Evolutionary conservation across 2,797 vertebrate species (phyloP).

Genomic region (Tinamus major): DNA sequence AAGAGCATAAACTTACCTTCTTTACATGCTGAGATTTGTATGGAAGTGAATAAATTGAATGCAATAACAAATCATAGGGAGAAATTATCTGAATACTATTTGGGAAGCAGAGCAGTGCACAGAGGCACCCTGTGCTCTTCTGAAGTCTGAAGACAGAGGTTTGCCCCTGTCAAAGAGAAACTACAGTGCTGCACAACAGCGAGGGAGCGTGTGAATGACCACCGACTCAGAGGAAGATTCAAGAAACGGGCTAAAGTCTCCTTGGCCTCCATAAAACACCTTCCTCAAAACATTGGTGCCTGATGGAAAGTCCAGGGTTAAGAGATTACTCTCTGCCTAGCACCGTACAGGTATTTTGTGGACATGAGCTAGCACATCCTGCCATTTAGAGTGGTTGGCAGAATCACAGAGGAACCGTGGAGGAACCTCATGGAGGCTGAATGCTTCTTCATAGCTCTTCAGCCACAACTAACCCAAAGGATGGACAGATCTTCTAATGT

Average conservation of each 20-base stretch:
- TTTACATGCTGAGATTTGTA: background rate
- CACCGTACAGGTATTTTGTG: background rate
- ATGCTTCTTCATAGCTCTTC: background rate
- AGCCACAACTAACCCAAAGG: background rate
- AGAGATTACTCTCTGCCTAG: background rate
- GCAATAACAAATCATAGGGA: background rate
- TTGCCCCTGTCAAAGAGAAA: background rate
- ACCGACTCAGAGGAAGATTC: background rate
- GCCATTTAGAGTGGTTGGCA: background rate
- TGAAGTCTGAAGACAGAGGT: background rate
- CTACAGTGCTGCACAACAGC: background rate
- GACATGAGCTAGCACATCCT: background rate
- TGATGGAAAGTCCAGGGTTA: background rate
- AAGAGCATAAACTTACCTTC: conserved; percentile 26
- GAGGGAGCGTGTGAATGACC: background rate
- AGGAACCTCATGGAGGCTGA: background rate
- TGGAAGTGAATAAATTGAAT: no score
- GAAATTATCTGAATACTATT: background rate
- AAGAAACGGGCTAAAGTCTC: background rate
- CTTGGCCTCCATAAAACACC: background rate
- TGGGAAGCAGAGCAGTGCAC: background rate
- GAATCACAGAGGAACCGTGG: no score
- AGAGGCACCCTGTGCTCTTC: background rate
- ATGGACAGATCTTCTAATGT: background rate
- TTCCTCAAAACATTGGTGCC: background rate